Base-by-base conservation (phyloP, 1,140 invertebrate species). In the Fopius arisanus region DNA sequence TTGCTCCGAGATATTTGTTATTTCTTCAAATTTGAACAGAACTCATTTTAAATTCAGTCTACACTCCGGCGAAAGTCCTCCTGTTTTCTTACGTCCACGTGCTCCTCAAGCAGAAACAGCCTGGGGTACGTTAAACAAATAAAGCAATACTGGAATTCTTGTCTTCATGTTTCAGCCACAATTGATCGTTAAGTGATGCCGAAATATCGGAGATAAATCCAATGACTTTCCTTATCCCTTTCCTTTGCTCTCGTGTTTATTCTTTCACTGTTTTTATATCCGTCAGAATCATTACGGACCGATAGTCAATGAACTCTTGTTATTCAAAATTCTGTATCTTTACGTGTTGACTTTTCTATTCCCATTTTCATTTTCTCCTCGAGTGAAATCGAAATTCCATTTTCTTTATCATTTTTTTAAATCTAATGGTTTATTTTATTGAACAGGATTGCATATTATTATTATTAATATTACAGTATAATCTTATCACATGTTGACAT, bases 101-200 rank as follows among this genome's bases (percentile, higher is more conserved):
- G 73, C 70, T 75, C 70, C 68, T 75, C 68, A 66, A 75, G 67
- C 48, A 67, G 41, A 75, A 75, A 71, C 37, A 74, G 19, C 31
- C 6, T 40, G n/a, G 31, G 12, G 12, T 41, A 65, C 37, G 37
- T 37, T 65, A 65, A 51, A 72, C 23, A 48, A 66, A 72, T 29
- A 67, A 26, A 59, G 23, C 12, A 59, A 59, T 59, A 59, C 54
- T 59, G 54, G 19, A 59, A 59, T 26, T 26, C 23, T 59, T 59
- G 9, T 26, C 19, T 28, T 21, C 23, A 51, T 51, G 43, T 19
- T 51, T 7, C 23, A 12, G 54, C 14, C 23, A 59, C 54, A 28
- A 59, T 59, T 59, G 19, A n/a, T 23, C 23, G 54, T 21, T 59
- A 28, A 59, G 19, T 59, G 23, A 59, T 59, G 1, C 54, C 23